Conservation (phyloP, 2,797 vertebrate genomes). For the Peromyscus nudipes region DNA sequence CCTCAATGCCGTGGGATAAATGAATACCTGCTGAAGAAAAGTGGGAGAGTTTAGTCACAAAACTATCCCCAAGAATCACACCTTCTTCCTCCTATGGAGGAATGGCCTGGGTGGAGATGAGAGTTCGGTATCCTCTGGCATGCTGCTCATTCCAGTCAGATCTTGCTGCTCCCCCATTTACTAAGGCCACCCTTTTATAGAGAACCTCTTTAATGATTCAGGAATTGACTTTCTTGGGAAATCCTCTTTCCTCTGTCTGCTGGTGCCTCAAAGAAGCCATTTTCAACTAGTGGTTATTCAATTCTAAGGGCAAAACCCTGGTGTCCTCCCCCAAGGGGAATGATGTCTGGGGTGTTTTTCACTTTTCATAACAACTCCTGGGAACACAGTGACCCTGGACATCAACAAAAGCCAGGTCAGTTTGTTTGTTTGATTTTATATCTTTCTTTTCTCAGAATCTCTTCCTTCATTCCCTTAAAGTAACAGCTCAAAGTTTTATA, state of each 20-base stretch:
- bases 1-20: background rate
- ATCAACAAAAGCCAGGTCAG: background rate
- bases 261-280: background rate
- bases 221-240: background rate
- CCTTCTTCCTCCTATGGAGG: background rate
- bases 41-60: background rate
- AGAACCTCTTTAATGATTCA: background rate
- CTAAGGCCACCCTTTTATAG: background rate
- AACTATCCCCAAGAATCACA: too few species aligned
- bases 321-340: background rate
- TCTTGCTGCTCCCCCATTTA: background rate
- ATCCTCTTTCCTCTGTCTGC: background rate
- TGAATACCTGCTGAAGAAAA: background rate
- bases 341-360: background rate
- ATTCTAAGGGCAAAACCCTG: background rate
- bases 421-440: background rate
- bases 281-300: background rate
- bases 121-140: background rate
- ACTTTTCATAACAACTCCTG: background rate
- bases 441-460: background rate
- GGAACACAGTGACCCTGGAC: background rate
- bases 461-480: background rate
- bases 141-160: fast-evolving
- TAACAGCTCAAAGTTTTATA: background rate
- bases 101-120: background rate